Base-by-base conservation (phyloP, 2,888 invertebrate species). In the Aphidoletes aphidimyza region DNA sequence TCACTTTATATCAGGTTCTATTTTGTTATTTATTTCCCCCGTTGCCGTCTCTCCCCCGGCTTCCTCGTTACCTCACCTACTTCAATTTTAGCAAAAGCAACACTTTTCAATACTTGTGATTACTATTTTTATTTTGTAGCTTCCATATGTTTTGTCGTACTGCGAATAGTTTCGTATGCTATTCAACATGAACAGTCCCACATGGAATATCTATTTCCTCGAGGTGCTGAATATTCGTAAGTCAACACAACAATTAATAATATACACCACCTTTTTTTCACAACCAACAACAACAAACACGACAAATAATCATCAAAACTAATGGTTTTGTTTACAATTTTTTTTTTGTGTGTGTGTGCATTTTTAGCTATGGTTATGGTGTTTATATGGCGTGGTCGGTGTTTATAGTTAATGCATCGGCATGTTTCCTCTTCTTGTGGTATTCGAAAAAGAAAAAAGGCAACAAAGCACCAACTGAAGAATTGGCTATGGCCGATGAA, bases 401-500 rank as follows among this genome's bases (percentile, higher is more conserved):
- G 0, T 95, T 96, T 85, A 90, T 92, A 36, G 91, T 93, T 84
- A 95, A 95, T 88, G 88, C 94, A 14, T 88, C 92, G 59, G 92
- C 95, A 17, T 94, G 94, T 0, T 90, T 93, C 14, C 92, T 94
- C 84, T 97, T 96, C 89, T 92, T 96, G 87, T 92, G 95, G 90
- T 95, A 94, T 88, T 96, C 96, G 0, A 93, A 94, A 85, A 97
- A 97, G 89, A 93, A 95, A 89, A 97, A 97, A 91, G 94, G 96
- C 0, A 93, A 94, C 86, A 94, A 95, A 87, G 95, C 95, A 0
- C 94, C 94, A 5, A 94, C 93, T n/a, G 95, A 95, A 86, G 95
- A 96, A 88, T 91, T 95, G 59, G 96, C 94, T 0, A 94, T 95
- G 93, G 96, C 95, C 6, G 96, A 97, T 87, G 96, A 96, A 87